phyloP scores from a whole-genome alignment of 2,113 vertebrate species.

The Zapornia atra region DNA sequence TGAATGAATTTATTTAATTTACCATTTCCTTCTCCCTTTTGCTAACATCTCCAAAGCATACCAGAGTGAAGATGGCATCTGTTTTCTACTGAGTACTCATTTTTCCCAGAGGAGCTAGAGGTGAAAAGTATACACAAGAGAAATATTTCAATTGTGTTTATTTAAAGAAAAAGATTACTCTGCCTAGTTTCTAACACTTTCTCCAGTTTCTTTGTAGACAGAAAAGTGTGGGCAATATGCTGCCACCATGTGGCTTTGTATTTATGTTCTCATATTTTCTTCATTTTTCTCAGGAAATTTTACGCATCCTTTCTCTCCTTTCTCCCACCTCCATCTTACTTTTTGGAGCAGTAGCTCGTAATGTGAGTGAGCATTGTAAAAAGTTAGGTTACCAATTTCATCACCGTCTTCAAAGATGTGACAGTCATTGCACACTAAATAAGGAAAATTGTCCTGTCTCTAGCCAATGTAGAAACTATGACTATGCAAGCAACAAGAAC shows the following conservation, averaged over 20 bases:
- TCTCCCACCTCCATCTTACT: not conserved
- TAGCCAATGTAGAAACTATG: not conserved
- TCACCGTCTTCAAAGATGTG: not conserved
- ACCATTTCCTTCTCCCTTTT: not conserved
- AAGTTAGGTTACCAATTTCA: not conserved
- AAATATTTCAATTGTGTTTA: not conserved
- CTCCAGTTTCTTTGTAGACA: not conserved
- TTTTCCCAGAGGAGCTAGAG: not conserved
- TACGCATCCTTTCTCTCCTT: not conserved
- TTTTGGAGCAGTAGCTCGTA: not conserved
- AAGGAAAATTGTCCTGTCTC: not conserved
- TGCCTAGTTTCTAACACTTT: not conserved
- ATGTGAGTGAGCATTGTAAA: rapidly evolving
- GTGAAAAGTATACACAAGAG: not conserved
- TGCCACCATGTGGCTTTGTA: not conserved
- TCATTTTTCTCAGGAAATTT: not conserved
- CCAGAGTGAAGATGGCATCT: not conserved
- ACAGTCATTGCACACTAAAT: not conserved
- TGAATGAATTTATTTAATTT: not conserved
- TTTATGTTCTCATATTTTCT: not conserved
- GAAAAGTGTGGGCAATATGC: not conserved
- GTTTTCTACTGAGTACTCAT: not conserved
- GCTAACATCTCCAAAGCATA: not conserved
- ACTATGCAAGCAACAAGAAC: not conserved
- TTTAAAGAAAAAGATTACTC: not conserved